Evolutionary conservation across 2,113 vertebrate genomes (phyloP).

Genomic region (Holacanthus passer): DNA sequence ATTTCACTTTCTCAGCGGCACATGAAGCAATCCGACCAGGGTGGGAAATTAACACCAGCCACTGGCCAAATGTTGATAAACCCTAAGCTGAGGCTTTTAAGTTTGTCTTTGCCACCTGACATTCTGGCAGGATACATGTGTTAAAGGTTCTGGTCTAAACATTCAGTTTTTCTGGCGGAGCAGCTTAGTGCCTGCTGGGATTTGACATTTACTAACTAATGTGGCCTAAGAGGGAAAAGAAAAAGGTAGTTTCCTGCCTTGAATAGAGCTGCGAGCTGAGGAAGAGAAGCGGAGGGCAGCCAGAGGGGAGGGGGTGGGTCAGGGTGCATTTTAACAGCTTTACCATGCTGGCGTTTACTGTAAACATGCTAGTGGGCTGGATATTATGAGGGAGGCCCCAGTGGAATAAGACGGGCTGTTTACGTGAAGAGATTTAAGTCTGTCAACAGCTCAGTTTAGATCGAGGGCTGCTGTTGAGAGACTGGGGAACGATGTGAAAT

Average conservation of each 20-base stretch:
- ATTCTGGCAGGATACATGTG: background rate
- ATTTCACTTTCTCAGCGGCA: constrained; percentile 41
- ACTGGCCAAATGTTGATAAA: constrained; percentile 45
- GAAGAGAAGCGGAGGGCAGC: constrained; percentile 1
- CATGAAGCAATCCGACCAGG: constrained; percentile 45
- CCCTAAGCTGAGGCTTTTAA: constrained; percentile 18
- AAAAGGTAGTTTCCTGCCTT: constrained; percentile 27
- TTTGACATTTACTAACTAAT: constrained; percentile 19
- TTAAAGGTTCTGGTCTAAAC: background rate
- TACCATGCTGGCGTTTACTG: constrained; percentile 66
- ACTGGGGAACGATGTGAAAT: background rate
- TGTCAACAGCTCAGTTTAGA: constrained; percentile 65
- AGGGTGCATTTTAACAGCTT: constrained; percentile 64
- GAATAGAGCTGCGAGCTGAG: constrained; percentile 20
- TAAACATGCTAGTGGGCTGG: constrained; percentile 71
- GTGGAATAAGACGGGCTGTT: constrained; percentile 59
- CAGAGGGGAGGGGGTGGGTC: background rate
- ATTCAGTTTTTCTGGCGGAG: background rate
- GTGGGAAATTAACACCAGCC: constrained; percentile 51
- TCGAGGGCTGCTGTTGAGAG: constrained; percentile 30
- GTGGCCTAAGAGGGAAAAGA: background rate
- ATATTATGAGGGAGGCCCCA: constrained; percentile 69
- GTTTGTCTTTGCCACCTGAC: constrained; percentile 27
- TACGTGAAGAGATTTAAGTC: constrained; percentile 61
- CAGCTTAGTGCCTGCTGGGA: background rate